Evolutionary conservation across 2,888 invertebrate genomes (phyloP).

Genomic region (Papilio demoleus): DNA sequence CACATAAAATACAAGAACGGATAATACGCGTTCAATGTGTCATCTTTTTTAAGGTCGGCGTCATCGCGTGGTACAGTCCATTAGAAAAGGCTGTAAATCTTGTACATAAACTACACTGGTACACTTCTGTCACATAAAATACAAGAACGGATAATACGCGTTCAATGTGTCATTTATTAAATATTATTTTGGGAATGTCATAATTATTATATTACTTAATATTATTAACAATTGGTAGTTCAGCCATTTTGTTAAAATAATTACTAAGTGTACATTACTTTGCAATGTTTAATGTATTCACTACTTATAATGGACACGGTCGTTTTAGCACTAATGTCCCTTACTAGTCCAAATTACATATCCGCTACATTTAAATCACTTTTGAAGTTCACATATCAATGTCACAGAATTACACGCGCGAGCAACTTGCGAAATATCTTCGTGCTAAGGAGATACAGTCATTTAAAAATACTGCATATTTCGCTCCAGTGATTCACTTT

Average conservation of each 20-base stretch:
- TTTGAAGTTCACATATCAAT: conserved; percentile 37
- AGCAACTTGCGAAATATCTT: conserved; percentile 16
- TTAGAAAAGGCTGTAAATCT: no score
- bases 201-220: conserved; percentile 29
- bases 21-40: no score
- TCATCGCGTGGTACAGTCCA: no score
- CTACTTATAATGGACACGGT: conserved; percentile 72
- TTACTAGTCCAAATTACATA: conserved; percentile 32
- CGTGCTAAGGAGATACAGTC: not conserved
- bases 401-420: conserved; percentile 38
- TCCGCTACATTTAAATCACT: conserved; percentile 43
- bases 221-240: conserved; percentile 47
- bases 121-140: no score
- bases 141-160: no score
- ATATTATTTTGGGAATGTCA: conserved; percentile 14
- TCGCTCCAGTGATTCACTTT: not conserved
- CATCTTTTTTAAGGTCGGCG: no score
- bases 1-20: no score
- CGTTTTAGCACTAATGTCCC: conserved; percentile 68
- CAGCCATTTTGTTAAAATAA: conserved; percentile 53
- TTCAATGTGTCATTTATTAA: no score
- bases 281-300: conserved; percentile 59
- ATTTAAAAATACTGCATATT: not conserved
- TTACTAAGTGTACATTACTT: conserved; percentile 46
- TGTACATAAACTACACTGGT: no score